These are phyloP conservation scores for Sinocyclocheilus anshuiensis DNA, from an alignment of 2,113 vertebrate genomes.

Conservation along the genomic window DNA sequence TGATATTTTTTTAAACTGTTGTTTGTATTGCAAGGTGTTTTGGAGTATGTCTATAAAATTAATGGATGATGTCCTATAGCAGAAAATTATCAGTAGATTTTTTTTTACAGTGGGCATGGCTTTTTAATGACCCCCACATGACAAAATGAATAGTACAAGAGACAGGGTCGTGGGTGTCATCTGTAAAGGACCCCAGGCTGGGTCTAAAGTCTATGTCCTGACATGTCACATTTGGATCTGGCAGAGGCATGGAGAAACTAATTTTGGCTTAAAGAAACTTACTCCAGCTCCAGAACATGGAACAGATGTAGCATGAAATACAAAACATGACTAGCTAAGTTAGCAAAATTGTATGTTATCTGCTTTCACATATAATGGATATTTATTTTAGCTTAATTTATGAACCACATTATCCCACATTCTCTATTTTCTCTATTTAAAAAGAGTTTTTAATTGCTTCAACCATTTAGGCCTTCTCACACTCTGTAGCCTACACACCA, in stretches of 20 bases:
- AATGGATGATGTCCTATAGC: neutral
- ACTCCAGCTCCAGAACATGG: neutral
- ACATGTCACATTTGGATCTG: conserved; percentile 25
- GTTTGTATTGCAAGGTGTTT: neutral
- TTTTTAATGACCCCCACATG: neutral
- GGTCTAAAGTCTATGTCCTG: conserved; percentile 4
- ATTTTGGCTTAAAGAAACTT: neutral
- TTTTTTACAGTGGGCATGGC: neutral
- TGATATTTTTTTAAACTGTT: neutral
- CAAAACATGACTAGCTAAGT: neutral
- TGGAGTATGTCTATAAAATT: neutral
- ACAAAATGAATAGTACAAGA: conserved; percentile 7
- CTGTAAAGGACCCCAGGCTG: neutral
- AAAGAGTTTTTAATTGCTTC: conserved; percentile 17
- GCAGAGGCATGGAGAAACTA: neutral
- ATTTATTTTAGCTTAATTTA: neutral
- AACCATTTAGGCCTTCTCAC: conserved; percentile 2
- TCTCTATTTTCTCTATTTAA: neutral
- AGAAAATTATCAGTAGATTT: neutral
- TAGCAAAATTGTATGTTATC: neutral
- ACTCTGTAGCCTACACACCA: neutral
- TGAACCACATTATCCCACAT: neutral
- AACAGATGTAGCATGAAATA: neutral
- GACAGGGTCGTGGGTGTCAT: neutral
- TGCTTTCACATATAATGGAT: neutral